Evolutionary conservation across 2,888 invertebrate species (phyloP).

Genomic region (Melipona beecheii): DNA sequence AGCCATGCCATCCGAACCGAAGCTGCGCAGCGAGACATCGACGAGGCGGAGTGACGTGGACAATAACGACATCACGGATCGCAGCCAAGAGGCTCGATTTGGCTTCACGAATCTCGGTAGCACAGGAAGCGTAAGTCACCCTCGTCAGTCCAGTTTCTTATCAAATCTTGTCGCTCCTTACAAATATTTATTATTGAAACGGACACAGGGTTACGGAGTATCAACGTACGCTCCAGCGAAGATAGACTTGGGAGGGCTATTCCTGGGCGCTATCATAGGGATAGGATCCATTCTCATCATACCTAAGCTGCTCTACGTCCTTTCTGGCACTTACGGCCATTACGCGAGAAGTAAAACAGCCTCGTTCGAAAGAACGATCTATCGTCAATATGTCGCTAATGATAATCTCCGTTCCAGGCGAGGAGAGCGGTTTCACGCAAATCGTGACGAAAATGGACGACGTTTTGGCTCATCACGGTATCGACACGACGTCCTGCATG

Average conservation of each 20-base stretch:
- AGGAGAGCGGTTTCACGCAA: constrained; percentile 87
- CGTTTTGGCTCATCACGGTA: constrained; percentile 85
- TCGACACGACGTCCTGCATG: constrained; percentile 87
- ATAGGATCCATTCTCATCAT: constrained; percentile 92
- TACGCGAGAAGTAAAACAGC: constrained; percentile 89
- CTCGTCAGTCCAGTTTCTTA: neutral
- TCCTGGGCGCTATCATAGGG: constrained; percentile 92
- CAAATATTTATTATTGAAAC: neutral
- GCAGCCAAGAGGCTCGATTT: constrained; percentile 82
- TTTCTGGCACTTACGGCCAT: constrained; percentile 88
- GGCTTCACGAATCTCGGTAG: constrained; percentile 82
- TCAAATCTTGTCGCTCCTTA: neutral
- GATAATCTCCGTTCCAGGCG: constrained; percentile 83
- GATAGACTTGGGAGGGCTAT: constrained; percentile 92
- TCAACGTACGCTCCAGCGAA: constrained; percentile 91
- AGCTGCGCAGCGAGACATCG: constrained; percentile 69
- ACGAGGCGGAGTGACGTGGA: constrained; percentile 65
- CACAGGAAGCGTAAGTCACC: constrained; percentile 77
- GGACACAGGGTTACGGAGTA: constrained; percentile 81
- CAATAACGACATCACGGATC: constrained; percentile 74
- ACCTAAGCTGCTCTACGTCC: constrained; percentile 90
- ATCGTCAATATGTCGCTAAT: neutral
- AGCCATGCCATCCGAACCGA: constrained; percentile 74
- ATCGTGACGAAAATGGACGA: constrained; percentile 86
- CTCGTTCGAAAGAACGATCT: neutral